Evolutionary conservation across 2,888 invertebrate species (phyloP).

Genomic region (Cremastinae sp.): DNA sequence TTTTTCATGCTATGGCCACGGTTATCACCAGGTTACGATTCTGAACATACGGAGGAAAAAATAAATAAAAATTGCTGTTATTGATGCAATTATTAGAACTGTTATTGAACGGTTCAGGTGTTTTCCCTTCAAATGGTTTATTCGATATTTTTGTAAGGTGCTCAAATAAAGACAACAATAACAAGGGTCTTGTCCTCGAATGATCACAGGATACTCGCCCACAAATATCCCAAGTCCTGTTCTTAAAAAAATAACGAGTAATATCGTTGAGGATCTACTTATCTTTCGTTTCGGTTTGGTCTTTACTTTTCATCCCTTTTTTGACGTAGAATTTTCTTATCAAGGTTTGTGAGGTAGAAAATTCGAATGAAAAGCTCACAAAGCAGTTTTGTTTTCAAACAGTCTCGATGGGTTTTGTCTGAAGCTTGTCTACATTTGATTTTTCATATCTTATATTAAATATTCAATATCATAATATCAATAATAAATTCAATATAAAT

Average conservation of each 20-base stretch:
- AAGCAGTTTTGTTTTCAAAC: conserved; percentile 6
- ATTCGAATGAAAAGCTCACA: too few species aligned
- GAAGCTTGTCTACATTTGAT: conserved; percentile 13
- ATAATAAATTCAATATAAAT: too few species aligned
- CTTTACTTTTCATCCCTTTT: too few species aligned
- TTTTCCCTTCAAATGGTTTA: conserved; percentile 53
- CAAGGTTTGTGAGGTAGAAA: too few species aligned
- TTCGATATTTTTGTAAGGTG: conserved; percentile 35
- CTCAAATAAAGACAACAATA: conserved; percentile 42
- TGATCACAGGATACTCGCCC: conserved; percentile 15
- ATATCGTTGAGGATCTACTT: too few species aligned
- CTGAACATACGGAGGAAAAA: conserved; percentile 35
- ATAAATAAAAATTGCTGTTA: conserved; percentile 18
- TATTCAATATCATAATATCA: conserved; percentile 20
- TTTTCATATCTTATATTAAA: not conserved
- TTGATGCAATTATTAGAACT: conserved; percentile 26
- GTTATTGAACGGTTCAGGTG: conserved; percentile 20
- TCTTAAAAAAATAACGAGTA: too few species aligned
- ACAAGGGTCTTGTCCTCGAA: conserved; percentile 4
- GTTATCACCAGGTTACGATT: conserved; percentile 38
- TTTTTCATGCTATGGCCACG: conserved; percentile 17
- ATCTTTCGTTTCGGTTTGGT: too few species aligned
- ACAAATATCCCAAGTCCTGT: too few species aligned
- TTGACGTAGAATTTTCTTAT: too few species aligned
- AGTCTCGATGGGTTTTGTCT: not conserved